Evolutionary conservation across 2,797 vertebrate genomes (phyloP).

Genomic region (Enteromius thamalakanensis): DNA sequence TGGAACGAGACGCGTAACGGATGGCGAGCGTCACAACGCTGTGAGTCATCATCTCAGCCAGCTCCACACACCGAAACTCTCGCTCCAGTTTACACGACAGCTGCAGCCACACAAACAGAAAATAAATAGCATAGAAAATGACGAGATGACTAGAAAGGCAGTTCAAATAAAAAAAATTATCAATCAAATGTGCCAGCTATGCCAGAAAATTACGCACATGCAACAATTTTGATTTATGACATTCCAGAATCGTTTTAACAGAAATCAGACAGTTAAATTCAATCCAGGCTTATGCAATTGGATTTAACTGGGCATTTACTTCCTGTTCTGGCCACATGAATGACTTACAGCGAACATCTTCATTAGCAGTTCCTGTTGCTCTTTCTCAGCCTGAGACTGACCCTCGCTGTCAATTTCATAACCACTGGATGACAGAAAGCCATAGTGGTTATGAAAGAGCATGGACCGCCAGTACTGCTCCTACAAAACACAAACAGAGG

Average conservation of each 20-base stretch:
- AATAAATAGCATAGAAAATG: not conserved
- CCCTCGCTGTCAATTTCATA: slow-evolving; percentile 85
- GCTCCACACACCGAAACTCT: slow-evolving; percentile 92
- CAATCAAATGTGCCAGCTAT: not conserved
- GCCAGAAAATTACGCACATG: not conserved
- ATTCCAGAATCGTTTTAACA: slow-evolving; percentile 14
- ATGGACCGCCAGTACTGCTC: slow-evolving; percentile 93
- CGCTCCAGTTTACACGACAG: slow-evolving; percentile 93
- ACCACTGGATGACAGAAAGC: slow-evolving; percentile 87
- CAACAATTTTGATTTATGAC: not conserved
- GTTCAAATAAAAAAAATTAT: not conserved
- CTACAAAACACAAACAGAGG: slow-evolving; percentile 67
- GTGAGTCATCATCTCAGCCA: slow-evolving; percentile 91
- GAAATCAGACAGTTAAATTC: slow-evolving; percentile 9
- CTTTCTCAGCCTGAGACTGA: slow-evolving; percentile 81
- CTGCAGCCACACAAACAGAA: slow-evolving; percentile 68
- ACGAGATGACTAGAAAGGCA: not conserved
- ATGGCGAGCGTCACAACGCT: slow-evolving; percentile 87
- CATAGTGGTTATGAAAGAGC: slow-evolving; percentile 85
- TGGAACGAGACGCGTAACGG: slow-evolving; percentile 91
- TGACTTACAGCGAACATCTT: slow-evolving; percentile 96
- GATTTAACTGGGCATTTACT: slow-evolving; percentile 15
- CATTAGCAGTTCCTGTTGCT: slow-evolving; percentile 94
- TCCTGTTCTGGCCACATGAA: not conserved
- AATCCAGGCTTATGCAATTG: slow-evolving; percentile 2